Evolutionary conservation across 2,888 invertebrate genomes (phyloP).

Genomic region (Cheilosia scutellata): DNA sequence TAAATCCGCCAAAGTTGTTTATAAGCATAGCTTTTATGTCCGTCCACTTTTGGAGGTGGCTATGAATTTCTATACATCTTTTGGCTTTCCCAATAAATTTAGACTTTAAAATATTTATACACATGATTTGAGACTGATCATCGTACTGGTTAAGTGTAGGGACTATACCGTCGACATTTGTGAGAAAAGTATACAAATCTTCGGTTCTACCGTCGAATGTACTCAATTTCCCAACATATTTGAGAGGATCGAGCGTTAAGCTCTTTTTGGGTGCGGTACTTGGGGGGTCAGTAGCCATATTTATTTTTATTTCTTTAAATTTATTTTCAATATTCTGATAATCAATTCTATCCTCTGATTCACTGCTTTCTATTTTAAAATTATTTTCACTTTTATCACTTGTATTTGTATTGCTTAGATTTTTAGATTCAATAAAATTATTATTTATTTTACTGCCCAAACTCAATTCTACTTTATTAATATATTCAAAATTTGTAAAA

Average conservation of each 20-base stretch:
- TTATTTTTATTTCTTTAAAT: slow-evolving; percentile 3
- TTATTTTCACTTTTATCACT: neutral
- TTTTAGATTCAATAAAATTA: neutral
- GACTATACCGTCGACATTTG: slow-evolving; percentile 29
- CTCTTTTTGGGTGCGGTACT: neutral
- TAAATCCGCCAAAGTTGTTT: slow-evolving; percentile 7
- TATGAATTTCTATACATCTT: slow-evolving; percentile 33
- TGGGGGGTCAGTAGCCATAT: neutral
- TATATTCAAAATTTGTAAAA: neutral
- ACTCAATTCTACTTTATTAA: neutral
- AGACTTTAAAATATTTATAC: slow-evolving; percentile 18
- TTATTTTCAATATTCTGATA: neutral
- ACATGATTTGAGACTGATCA: too few species aligned
- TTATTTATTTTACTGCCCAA: neutral
- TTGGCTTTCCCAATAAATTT: slow-evolving; percentile 35
- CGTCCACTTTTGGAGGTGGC: slow-evolving; percentile 11
- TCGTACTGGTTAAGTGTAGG: slow-evolving; percentile 2
- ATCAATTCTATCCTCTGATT: neutral
- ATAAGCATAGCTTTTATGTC: slow-evolving; percentile 25
- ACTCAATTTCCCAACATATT: slow-evolving; percentile 39
- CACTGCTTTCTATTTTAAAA: neutral
- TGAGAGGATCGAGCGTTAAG: slow-evolving; percentile 18
- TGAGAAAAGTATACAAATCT: slow-evolving; percentile 31
- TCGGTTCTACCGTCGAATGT: slow-evolving; percentile 35
- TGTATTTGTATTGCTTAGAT: neutral